Evolutionary conservation across 2,113 vertebrate genomes (phyloP).

Genomic region (Anseranas semipalmata): DNA sequence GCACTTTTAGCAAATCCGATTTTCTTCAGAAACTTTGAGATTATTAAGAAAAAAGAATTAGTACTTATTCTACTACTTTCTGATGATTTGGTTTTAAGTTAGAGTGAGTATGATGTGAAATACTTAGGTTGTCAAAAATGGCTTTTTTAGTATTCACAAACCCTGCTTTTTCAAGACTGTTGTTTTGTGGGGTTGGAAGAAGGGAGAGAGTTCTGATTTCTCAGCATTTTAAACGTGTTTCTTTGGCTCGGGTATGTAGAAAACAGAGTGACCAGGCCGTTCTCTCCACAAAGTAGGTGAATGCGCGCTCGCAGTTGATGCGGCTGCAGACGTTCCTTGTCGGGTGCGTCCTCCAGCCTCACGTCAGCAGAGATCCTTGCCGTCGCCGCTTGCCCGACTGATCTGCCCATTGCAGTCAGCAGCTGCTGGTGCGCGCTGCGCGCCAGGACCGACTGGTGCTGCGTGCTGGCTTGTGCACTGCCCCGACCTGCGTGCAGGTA

Average conservation of each 20-base stretch:
- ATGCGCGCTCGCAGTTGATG: rapidly evolving
- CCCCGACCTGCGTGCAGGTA: no score
- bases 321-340: rapidly evolving
- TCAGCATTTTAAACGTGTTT: rapidly evolving
- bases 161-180: not conserved
- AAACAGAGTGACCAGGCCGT: not conserved
- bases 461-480: no score
- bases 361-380: rapidly evolving
- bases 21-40: not conserved
- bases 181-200: not conserved
- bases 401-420: rapidly evolving
- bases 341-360: rapidly evolving
- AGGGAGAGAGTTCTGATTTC: not conserved
- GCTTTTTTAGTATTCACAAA: not conserved
- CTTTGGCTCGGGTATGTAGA: not conserved
- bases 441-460: rapidly evolving
- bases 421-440: rapidly evolving
- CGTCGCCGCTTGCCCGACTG: not conserved
- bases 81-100: not conserved
- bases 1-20: not conserved
- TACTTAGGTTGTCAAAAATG: rapidly evolving
- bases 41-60: not conserved
- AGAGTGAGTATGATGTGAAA: not conserved
- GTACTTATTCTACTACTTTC: not conserved
- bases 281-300: no score